Evolutionary conservation across 2,113 vertebrate species (phyloP).

Genomic region (Ceyx cyanopectus): DNA sequence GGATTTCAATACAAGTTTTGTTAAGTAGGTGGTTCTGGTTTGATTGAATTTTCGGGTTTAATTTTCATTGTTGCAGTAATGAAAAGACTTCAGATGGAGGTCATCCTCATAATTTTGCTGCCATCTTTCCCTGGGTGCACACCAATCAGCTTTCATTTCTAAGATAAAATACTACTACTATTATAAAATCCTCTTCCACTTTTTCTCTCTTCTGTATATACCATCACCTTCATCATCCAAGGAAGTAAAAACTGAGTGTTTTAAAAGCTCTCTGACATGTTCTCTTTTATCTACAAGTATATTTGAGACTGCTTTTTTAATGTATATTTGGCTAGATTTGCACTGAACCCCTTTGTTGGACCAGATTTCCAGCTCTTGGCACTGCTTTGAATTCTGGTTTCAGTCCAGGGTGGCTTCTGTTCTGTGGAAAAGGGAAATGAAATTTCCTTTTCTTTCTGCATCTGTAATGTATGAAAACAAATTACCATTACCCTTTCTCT

Average conservation of each 20-base stretch:
- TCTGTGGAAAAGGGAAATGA: neutral
- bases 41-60: neutral
- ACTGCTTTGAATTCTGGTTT: neutral
- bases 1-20: accelerated
- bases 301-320: neutral
- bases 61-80: neutral
- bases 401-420: neutral
- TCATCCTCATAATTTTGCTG: neutral
- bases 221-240: neutral
- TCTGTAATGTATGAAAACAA: neutral
- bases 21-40: neutral
- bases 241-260: neutral
- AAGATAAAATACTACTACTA: neutral
- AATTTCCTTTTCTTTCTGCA: neutral
- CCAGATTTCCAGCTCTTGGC: neutral
- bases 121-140: neutral
- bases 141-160: neutral
- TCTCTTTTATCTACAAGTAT: neutral
- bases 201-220: neutral
- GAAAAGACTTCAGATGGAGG: neutral
- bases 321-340: neutral
- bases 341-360: neutral
- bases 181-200: neutral
- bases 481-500: neutral
- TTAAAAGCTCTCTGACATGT: neutral